These are phyloP conservation scores for Phyllostomus discolor DNA, from an alignment of 2,113 vertebrate species.

Conservation along the genomic window DNA sequence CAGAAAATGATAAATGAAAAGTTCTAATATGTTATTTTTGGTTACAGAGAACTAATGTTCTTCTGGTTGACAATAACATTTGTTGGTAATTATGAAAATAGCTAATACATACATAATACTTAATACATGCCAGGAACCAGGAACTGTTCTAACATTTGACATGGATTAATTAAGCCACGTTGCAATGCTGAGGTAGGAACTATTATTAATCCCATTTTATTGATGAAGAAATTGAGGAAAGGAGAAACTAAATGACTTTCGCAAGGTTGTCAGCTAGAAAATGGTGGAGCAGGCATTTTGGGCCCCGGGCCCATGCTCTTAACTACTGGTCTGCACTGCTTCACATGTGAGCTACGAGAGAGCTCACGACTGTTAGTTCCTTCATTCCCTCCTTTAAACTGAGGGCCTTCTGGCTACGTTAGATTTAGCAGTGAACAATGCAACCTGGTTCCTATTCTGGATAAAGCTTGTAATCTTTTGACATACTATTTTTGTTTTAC, in stretches of 20 bases:
- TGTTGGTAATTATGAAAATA: background rate
- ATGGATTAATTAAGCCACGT: background rate
- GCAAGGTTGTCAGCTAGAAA: background rate
- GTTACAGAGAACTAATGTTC: background rate
- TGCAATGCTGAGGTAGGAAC: background rate
- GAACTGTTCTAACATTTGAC: background rate
- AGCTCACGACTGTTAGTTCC: background rate
- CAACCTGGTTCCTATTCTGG: background rate
- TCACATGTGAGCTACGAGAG: background rate
- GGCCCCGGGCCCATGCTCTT: background rate
- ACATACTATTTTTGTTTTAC: background rate
- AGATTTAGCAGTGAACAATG: background rate
- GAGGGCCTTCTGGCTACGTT: background rate
- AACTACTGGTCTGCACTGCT: background rate
- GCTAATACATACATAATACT: background rate
- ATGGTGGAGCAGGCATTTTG: background rate
- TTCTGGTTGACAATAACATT: background rate
- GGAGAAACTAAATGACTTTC: background rate
- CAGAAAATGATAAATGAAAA: constrained; percentile 29
- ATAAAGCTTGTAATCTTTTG: background rate
- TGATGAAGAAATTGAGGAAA: background rate
- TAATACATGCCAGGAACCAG: background rate
- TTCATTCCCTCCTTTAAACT: background rate
- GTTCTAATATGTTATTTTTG: background rate
- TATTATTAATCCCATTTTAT: background rate